Evolutionary conservation across 2,797 vertebrate genomes (phyloP), one percentile per base, ranked within the genome.

Genomic region (Gymnothorax reevesii): DNA sequence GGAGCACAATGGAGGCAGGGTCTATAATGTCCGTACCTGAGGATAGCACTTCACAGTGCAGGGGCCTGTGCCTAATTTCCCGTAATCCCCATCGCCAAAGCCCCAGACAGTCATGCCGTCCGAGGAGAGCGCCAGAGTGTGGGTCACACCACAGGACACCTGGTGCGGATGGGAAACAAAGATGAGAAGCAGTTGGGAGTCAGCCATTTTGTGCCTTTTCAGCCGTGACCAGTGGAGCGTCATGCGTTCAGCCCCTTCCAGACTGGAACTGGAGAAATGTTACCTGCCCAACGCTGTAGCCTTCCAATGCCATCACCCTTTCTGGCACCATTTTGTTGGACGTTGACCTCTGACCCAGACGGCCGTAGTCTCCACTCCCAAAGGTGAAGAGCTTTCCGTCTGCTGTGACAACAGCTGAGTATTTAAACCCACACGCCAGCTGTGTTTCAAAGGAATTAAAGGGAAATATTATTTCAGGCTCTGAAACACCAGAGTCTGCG

Each of bases 271-370:
- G 8, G 15, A 17, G 49, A 12, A 10, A 75, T 57, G 86, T 83
- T 88, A 95, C 96, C 94, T 97, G 96, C 85, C 95, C 95, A 17
- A 96, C 93, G 83, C 95, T 95, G 88, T 95, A 95, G 33, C 95
- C 95, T 87, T 97, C 96, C 0, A 97, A 91, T 0, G 95, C 95
- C 17, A 94, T 92, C 66, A 97, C 96, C 87, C 95, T 94, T 89
- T 97, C 96, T 33, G 96, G 96, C 55, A 96, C 88, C 95, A 96
- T 96, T 93, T 96, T 97, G 91, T 96, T 97, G 57, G 96, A 96
- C 27, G 96, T 96, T 42, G 95, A 96, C 90, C 96, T 94, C 82
- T 95, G 96, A 90, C 96, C 96, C 88, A 97, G 92, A 9, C 96
- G 96, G 3, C 96, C 96, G 33, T 96, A 97, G 90, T 97, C 96